Evolutionary conservation across 2,113 vertebrate genomes (phyloP).

Genomic region (Bombycilla garrulus): DNA sequence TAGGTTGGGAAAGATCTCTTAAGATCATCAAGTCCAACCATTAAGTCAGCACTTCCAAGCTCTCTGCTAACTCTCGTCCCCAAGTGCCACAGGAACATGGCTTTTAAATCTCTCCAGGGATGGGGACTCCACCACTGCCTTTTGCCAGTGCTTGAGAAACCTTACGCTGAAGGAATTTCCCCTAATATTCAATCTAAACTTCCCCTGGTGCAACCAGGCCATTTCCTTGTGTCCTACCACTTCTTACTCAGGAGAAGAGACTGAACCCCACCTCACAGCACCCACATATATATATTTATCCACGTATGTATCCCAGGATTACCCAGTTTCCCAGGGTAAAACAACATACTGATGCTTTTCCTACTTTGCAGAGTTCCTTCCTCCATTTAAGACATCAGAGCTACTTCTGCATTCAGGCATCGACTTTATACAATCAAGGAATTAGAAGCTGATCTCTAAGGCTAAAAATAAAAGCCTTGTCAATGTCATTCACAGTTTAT

Average conservation of each 20-base stretch:
- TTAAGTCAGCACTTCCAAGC: not conserved
- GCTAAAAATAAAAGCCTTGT: slow-evolving; percentile 63
- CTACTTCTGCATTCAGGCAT: slow-evolving; percentile 44
- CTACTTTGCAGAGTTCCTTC: not conserved
- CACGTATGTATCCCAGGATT: not conserved
- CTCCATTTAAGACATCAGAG: not conserved
- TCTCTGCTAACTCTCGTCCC: not conserved
- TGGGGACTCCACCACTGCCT: not conserved
- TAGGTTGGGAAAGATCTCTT: not conserved
- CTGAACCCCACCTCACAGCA: not conserved
- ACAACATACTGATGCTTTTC: not conserved
- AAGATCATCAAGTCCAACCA: not conserved
- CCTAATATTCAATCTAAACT: not conserved
- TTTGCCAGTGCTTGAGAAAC: not conserved
- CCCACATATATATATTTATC: not conserved
- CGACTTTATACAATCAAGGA: slow-evolving; percentile 48
- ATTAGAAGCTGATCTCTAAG: slow-evolving; percentile 50
- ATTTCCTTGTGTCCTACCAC: not conserved
- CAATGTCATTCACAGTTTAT: slow-evolving; percentile 67
- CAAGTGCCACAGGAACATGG: not conserved
- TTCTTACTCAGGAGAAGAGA: not conserved
- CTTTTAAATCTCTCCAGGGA: not conserved
- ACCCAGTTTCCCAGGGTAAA: not conserved
- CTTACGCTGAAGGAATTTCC: not conserved
- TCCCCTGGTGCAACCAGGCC: not conserved